Evolutionary conservation across 2,888 invertebrate genomes (phyloP), one percentile per base, ranked within the genome.

Genomic region (Blomia tropicalis): DNA sequence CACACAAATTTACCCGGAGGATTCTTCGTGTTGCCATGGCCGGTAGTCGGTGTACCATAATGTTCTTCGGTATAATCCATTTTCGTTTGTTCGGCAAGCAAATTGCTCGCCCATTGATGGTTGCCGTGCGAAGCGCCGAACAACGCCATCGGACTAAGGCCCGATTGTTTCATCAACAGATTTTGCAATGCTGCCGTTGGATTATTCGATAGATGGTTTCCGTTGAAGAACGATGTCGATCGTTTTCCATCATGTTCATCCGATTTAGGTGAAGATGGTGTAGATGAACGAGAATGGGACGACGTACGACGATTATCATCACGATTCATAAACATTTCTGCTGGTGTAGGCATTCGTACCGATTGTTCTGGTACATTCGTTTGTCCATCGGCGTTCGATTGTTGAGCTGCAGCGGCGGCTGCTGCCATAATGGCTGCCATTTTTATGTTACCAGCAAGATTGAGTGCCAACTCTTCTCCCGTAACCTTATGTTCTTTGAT

Each of bases 401-500:
- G 54, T 17, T 61, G 47, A 41, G 63, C 60, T 41, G 64, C 58
- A n/a, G 56, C 22, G n/a, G 47, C 31, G 54, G 67, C 60, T 58
- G 51, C 22, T 60, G 63, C 58, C 67, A 65, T 67, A 47, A 64
- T 67, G 63, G 65, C 66, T 65, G 66, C 66, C 63, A 65, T 67
- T 47, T 63, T 68, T 56, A 58, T 58, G 59, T 56, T 59, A 29
- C 54, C 47, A 41, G 43, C 56, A 32, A 47, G 14, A 61, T 47
- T 60, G 27, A 65, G 58, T 31, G 63, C 65, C 41, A 67, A 54
- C 63, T 68, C 68, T 54, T 69, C 69, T 44, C 66, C 62, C 31
- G 66, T 59, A 41, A 66, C 65, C 53, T 65, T 66, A 65, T 77
- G 76, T 65, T 73, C 74, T 67, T 74, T 75, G 63, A 76, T 73